These are phyloP conservation scores for Ariopsis seemanni DNA, from an alignment of 2,113 vertebrate genomes.

Conservation along the genomic window DNA sequence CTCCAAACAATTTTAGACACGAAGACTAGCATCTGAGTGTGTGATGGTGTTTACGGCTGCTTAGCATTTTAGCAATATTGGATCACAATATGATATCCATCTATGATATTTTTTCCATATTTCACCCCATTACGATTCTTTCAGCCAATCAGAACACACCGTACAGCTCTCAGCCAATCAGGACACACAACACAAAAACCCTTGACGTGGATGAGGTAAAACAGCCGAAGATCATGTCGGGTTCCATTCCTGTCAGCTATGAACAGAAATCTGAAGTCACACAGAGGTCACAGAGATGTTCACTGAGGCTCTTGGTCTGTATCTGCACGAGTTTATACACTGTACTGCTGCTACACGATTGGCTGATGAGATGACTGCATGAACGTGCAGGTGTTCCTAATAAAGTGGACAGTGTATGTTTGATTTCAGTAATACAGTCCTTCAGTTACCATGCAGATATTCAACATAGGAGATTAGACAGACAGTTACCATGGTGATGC, in stretches of 20 bases:
- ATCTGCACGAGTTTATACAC: neutral
- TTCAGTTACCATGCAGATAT: constrained; percentile 17
- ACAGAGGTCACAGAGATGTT: no score
- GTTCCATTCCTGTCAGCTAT: no score
- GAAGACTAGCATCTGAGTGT: neutral
- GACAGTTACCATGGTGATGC: constrained; percentile 19
- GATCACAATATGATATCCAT: neutral
- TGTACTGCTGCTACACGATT: no score
- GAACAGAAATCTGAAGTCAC: no score
- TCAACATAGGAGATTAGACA: neutral
- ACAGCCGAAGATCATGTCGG: no score
- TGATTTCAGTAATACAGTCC: neutral
- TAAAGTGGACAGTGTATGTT: no score
- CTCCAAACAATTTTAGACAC: neutral
- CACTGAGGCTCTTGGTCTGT: neutral
- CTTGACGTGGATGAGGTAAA: no score
- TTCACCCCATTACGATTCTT: neutral
- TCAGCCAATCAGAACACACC: constrained; percentile 2
- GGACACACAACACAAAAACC: neutral
- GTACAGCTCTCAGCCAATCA: neutral
- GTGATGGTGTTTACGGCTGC: neutral
- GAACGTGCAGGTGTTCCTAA: no score
- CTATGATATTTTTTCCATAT: neutral
- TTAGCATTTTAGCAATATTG: neutral
- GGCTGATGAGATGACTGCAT: no score